Conservation (phyloP, 2,113 vertebrate species). For the Porphyrio hochstetteri region DNA sequence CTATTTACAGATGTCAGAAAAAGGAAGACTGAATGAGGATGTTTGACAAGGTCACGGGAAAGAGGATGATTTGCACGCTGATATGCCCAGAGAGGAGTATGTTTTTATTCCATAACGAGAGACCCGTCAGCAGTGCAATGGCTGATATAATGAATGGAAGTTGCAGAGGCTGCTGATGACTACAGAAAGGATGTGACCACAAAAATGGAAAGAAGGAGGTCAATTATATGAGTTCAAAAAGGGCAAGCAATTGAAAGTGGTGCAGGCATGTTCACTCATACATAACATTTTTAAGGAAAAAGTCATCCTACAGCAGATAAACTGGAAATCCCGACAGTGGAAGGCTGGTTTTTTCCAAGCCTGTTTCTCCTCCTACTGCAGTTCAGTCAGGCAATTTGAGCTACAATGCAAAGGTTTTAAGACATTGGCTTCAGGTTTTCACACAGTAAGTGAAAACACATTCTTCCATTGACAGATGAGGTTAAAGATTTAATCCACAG, state of each 20-base stretch:
- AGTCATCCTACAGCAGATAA: not conserved
- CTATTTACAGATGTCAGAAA: not conserved
- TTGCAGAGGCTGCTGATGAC: not conserved
- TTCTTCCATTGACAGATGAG: not conserved
- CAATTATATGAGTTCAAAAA: not conserved
- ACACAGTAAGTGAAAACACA: not conserved
- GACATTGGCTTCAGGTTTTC: not conserved
- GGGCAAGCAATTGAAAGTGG: not conserved
- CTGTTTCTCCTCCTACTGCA: not conserved
- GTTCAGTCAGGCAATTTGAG: not conserved
- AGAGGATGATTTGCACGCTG: not conserved
- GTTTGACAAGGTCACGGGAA: not conserved
- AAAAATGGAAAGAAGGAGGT: not conserved
- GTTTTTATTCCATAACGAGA: not conserved
- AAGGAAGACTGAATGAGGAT: not conserved
- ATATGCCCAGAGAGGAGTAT: not conserved
- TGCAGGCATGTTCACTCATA: not conserved
- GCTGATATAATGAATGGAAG: not conserved
- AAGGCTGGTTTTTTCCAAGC: not conserved
- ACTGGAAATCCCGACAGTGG: not conserved
- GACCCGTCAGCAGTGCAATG: not conserved
- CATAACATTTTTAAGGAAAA: not conserved
- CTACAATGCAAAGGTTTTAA: not conserved
- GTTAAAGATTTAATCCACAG: not conserved
- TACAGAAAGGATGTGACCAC: not conserved